Evolutionary conservation across 2,888 invertebrate species (phyloP), one percentile per base, ranked within the genome.

Genomic region (Ennomos quercinarius): DNA sequence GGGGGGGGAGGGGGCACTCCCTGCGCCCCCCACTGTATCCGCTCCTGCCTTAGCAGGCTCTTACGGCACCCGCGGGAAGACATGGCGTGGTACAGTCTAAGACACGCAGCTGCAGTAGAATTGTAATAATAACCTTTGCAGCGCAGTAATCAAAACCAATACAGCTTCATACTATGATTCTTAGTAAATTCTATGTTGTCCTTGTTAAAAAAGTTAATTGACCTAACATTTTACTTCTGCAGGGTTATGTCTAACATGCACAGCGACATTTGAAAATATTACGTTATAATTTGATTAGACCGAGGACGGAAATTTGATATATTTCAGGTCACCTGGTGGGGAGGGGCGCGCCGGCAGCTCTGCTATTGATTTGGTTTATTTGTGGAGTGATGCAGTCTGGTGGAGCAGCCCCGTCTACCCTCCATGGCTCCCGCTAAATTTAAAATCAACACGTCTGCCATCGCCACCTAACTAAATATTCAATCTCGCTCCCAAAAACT

Each of bases 291-390:
- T 57, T 52, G 52, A 53, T 60, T 61, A 51, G 56, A 47, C 42
- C 34, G 48, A 41, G 45, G 49, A 37, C 42, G 59, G 47, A 56
- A 64, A 64, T 68, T 68, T 63, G 63, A 60, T 63, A 70, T 60
- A 68, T 69, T 66, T 70, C 64, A 71, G 67, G 70, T 68, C 66
- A 70, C 71, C 63, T 61, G 70, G 70, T 60, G 67, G 68, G 55
- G 69, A 59, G 65, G 63, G 66, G 63, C 63, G 67, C 66, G 67
- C 12, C 64, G 64, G 69, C 63, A 63, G 70, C 72, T 72, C 66
- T 67, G 68, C 69, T 88, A 89, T 89, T 79, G 89, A 89, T 89
- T 84, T 67, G 69, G 74, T 80, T 81, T 88, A 89, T 88, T 89
- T 84, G 78, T 83, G 80, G 81, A 78, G 72, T 76, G 70, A 73